Evolutionary conservation across 2,888 invertebrate genomes (phyloP), one percentile per base, ranked within the genome.

Genomic region (Drosophila lutescens): DNA sequence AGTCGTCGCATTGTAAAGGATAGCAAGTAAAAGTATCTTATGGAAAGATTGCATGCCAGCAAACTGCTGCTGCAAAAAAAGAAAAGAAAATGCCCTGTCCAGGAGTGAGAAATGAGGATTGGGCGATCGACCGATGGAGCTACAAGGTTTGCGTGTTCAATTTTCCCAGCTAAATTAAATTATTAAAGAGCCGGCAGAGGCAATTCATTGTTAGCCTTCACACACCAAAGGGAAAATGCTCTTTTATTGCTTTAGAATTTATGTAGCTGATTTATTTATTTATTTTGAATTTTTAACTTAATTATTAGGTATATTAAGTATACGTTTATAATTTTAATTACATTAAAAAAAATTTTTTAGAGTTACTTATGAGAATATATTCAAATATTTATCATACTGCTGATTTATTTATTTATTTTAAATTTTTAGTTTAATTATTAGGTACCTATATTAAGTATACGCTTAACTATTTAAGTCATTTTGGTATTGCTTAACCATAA

Each of bases 81-180:
- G 7, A 4, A 26, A 53, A 30, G 44, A 43, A 51, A 56, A 53
- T 43, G 26, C 68, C 55, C 47, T 41, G 68, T 34, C 40, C 55
- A 66, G 66, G 69, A 67, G 69, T 32, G 40, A 47, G 26, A 30
- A 68, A 54, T 47, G 66, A 36, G 66, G 67, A 67, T 67, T 46
- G 65, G 49, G 46, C 44, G 51, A 66, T 44, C 36, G 61, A n/a
- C 5, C 44, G 36, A 46, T 15, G 61, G 36, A 9, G 44, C 30
- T 30, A 15, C 46, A 53, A 62, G 69, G 46, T 56, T 82, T 59
- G 86, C 86, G 77, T 83, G 82, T 63, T 74, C 9, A 59, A 44
- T 75, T 54, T 75, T 71, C 59, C 30, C 56, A 62, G 8, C 32
- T 50, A 76, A 87, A 83, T 87, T 85, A 79, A 82, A 83, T 83